These are phyloP conservation scores for Zapornia atra DNA, from an alignment of 2,113 vertebrate species.

Conservation along the genomic window DNA sequence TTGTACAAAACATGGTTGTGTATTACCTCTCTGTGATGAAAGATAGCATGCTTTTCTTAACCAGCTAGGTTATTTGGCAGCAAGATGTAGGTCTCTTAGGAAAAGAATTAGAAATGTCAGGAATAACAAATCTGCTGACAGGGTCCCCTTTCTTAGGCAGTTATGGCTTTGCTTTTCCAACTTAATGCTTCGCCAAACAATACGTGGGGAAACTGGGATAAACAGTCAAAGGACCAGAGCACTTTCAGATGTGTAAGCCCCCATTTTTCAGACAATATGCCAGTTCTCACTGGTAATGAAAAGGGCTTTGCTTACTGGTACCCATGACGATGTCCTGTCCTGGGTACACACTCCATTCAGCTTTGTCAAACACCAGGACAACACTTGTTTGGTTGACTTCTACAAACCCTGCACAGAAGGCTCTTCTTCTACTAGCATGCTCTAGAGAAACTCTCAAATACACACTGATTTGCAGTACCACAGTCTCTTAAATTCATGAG, in stretches of 20 bases:
- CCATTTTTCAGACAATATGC: background rate
- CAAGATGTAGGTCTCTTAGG: background rate
- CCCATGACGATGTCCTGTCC: background rate
- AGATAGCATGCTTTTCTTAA: background rate
- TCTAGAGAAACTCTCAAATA: background rate
- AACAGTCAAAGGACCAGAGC: background rate
- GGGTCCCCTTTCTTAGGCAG: background rate
- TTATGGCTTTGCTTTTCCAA: background rate
- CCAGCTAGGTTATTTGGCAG: background rate
- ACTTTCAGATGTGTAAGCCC: background rate
- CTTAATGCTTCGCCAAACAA: background rate
- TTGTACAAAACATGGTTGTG: background rate
- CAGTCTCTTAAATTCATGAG: background rate
- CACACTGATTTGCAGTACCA: background rate
- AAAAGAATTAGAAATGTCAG: background rate
- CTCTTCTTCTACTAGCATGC: background rate
- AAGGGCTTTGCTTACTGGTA: background rate
- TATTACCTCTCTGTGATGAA: background rate
- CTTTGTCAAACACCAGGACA: background rate
- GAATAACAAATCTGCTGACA: background rate
- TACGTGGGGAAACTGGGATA: background rate
- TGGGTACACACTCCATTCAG: background rate
- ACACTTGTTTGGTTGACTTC: background rate
- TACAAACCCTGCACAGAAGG: background rate
- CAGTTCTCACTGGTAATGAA: background rate